Conservation (phyloP, 2,888 invertebrate species). For the Syritta pipiens region DNA sequence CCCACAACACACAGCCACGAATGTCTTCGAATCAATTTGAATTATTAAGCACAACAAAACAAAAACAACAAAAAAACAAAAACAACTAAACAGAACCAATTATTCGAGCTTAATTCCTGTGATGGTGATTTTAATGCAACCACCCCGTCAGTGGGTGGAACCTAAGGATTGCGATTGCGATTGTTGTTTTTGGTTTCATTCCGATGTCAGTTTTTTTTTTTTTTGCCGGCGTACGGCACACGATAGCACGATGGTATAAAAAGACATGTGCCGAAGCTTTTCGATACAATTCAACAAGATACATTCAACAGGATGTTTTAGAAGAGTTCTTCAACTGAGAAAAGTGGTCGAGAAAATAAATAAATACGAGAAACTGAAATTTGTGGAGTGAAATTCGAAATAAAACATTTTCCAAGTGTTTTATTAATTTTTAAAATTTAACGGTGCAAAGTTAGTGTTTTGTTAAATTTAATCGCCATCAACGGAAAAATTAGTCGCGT, state of each 20-base stretch:
- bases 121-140: conserved; percentile 53
- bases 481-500: too few species aligned
- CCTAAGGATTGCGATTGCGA: conserved; percentile 34
- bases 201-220: too few species aligned
- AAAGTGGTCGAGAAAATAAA: conserved; percentile 16
- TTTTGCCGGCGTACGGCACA: conserved; percentile 33
- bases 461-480: too few species aligned
- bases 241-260: conserved; percentile 70
- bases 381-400: background rate
- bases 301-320: conserved; percentile 71
- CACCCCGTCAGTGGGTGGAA: conserved; percentile 33
- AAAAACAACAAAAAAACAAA: conserved; percentile 17
- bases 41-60: conserved; percentile 30
- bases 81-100: conserved; percentile 11
- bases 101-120: conserved; percentile 63
- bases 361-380: background rate
- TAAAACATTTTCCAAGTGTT: background rate
- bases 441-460: too few species aligned
- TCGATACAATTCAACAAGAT: conserved; percentile 70
- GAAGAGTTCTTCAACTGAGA: conserved; percentile 24
- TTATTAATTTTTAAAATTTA: too few species aligned
- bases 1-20: conserved; percentile 9
- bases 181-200: too few species aligned
- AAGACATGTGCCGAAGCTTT: conserved; percentile 69
- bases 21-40: conserved; percentile 53